These are phyloP conservation scores for Drymodes brunneopygia DNA, from an alignment of 2,113 vertebrate genomes.

Conservation along the genomic window DNA sequence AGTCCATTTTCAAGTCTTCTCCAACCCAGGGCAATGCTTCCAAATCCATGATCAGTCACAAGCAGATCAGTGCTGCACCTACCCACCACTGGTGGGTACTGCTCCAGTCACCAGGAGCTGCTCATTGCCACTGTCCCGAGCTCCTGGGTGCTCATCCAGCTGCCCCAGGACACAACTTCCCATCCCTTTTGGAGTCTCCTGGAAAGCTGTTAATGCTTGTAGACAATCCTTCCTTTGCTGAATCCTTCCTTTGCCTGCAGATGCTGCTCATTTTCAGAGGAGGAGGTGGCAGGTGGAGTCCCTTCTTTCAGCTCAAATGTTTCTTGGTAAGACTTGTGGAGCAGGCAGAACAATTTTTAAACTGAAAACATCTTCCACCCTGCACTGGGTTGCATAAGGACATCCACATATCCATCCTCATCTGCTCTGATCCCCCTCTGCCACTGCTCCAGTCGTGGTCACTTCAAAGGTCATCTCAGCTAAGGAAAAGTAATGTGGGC, in stretches of 20 bases:
- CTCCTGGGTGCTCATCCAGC: not conserved
- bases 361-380: not conserved
- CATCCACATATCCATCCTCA: no score
- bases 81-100: no score
- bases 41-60: not conserved
- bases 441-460: fast-evolving
- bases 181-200: not conserved
- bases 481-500: not conserved
- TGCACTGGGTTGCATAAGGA: not conserved
- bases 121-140: not conserved
- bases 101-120: not conserved
- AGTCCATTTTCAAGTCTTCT: not conserved
- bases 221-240: not conserved
- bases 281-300: not conserved
- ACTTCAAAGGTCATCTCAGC: not conserved
- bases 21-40: not conserved
- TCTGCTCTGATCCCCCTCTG: not conserved
- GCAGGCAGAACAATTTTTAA: not conserved
- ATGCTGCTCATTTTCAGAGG: not conserved
- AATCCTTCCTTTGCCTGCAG: not conserved
- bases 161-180: not conserved
- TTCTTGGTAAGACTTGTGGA: not conserved
- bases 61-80: not conserved
- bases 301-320: not conserved
- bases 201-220: fast-evolving